Evolutionary conservation across 2,888 invertebrate species (phyloP), one percentile per base, ranked within the genome.

Genomic region (Pterostichus niger): DNA sequence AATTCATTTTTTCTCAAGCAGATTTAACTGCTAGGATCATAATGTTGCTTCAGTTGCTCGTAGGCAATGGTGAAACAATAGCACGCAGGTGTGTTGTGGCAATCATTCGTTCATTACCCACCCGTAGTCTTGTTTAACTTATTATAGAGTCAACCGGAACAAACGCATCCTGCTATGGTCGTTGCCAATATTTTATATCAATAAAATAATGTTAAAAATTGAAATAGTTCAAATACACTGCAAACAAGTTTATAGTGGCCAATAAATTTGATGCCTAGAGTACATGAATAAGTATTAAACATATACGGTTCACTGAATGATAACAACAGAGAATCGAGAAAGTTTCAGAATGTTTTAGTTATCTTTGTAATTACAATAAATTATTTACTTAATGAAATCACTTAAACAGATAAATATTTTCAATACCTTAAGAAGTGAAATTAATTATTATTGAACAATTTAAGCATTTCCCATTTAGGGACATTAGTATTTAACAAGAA

Each of bases 331-430:
- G 17, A 40, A 13, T 17, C 33, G 35, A 76, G 76, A 76, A 76
- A 76, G 76, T 54, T 68, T 31, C 54, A 56, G 71, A 76, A 76
- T 76, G 40, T 56, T 40, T 56, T 6, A 35, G 13, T 56, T 76
- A 76, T 76, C 76, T 76, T 56, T 15, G 76, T 76, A 76, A 76
- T 76, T 76, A 76, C 76, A 76, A 76, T 76, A 76, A 76, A 76
- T 76, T 76, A 56, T 54, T 40, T 13, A n/a, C 10, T 35, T 56
- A 76, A 76, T 76, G 76, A 75, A 75, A 75, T 75, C 52, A 52
- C 35, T 13, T 64, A 52, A 6, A 40, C n/a, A 52, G 52, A 52
- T 52, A 52, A 52, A 52, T 10, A 52, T 52, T 44, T 64, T 40
- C 40, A 13, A 44, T 71, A 17, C 44, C 24, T 64, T 35, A 64